Percentiles rank a stretch among this genome's conserved stretches.
Evolutionary conservation across 2,797 vertebrate species (phyloP).

Genomic region (Pantherophis alleghaniensis): DNA sequence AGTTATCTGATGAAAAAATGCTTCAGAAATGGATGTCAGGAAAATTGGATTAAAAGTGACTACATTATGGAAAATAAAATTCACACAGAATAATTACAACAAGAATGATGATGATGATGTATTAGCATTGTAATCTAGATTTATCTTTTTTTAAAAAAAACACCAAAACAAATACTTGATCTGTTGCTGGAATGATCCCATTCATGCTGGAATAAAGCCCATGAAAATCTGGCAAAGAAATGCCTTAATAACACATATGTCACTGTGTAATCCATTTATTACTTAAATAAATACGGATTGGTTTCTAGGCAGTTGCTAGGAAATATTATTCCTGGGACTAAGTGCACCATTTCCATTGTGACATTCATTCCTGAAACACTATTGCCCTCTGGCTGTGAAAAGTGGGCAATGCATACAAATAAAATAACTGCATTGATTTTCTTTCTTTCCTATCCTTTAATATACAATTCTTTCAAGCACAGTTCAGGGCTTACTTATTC

Average conservation of each 20-base stretch:
- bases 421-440: rapidly evolving
- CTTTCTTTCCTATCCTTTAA: neutral
- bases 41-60: neutral
- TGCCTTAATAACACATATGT: constrained; percentile 64
- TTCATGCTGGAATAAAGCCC: constrained; percentile 1
- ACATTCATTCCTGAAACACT: constrained; percentile 45
- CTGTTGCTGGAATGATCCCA: neutral
- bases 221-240: constrained; percentile 50
- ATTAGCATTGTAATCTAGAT: neutral
- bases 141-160: neutral
- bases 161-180: neutral
- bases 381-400: constrained; percentile 64
- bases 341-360: neutral
- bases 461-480: rapidly evolving
- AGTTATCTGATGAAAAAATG: neutral
- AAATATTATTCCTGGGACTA: constrained; percentile 3
- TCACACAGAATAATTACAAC: neutral
- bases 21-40: neutral
- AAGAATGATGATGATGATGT: neutral
- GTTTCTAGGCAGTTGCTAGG: constrained; percentile 59
- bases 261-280: constrained; percentile 54
- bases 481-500: neutral
- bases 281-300: constrained; percentile 39
- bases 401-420: constrained; percentile 8
- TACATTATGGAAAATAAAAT: neutral